Base-by-base conservation (phyloP, 2,888 invertebrate genomes). In the Panzeria rudis region DNA sequence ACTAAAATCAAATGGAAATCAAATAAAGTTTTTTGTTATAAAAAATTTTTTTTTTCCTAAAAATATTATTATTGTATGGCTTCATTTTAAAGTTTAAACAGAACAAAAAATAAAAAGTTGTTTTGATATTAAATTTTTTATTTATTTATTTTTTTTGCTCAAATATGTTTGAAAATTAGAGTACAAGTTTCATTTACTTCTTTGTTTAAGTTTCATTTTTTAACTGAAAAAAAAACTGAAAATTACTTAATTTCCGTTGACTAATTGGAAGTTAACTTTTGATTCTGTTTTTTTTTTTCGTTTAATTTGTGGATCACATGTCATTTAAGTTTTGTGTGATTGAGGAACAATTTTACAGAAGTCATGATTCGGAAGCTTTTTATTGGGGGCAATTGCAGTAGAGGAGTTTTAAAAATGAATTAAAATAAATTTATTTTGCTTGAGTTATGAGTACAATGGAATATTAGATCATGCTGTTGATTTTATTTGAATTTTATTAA, bases 191-290 rank as follows among this genome's bases (percentile, higher is more conserved):
- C 35, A 38, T 25, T 38, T 64, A 35, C 50, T 61, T 73, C 13
- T 64, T 17, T 44, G 23, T 25, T 25, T 23, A 20, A n/a, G 9
- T 23, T 52, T 35, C 11, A 20, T 38, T 35, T 50, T 52, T 41
- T 56, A 66, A 9, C 23, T 47, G 29, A 47, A 80, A 29, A 5
- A 29, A 29, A 29, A 29, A 29, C 29, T 29, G 29, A 29, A 80
- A 84, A 80, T 78, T 78, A 78, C 77, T 85, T 85, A 85, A 85
- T 85, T 78, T 85, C 84, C 84, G 84, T 81, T 85, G 81, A 68
- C 68, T 84, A 77, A 84, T 77, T 84, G 64, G 25, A 32, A 71
- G 8, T 69, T 50, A 78, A 61, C 17, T 61, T 75, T 76, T 35
- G 17, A 20, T 66, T 29, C 29, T 47, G 29, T 59, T 32, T 47